These are phyloP conservation scores for Sparidentex hasta DNA, from an alignment of 2,797 vertebrate genomes.

Conservation along the genomic window DNA sequence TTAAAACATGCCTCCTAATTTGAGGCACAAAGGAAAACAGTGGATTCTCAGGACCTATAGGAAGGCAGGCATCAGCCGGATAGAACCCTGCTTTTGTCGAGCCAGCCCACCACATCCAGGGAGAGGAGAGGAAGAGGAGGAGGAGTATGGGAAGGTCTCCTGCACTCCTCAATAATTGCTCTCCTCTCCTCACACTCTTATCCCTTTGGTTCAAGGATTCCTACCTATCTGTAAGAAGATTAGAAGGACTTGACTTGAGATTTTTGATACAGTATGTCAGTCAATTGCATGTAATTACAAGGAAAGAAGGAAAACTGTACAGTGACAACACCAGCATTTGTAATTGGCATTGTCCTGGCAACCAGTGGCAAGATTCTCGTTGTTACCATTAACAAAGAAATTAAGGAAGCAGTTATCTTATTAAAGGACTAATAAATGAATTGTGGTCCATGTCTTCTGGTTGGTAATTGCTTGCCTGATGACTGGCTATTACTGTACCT, in stretches of 20 bases:
- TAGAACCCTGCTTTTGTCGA: conserved; percentile 82
- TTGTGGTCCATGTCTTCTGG: conserved; percentile 86
- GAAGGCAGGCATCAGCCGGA: conserved; percentile 83
- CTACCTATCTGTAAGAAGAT: conserved; percentile 74
- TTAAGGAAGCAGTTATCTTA: conserved; percentile 86
- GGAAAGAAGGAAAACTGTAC: conserved; percentile 77
- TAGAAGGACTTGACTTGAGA: conserved; percentile 82
- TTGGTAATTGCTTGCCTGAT: conserved; percentile 85
- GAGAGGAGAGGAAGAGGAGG: conserved; percentile 67
- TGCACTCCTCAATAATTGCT: conserved; percentile 66
- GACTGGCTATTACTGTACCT: conserved; percentile 81
- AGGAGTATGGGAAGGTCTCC: conserved; percentile 63
- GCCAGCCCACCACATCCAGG: conserved; percentile 74
- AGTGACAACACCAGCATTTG: conserved; percentile 86
- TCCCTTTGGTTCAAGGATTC: conserved; percentile 79
- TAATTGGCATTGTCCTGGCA: conserved; percentile 84
- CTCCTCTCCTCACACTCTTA: conserved; percentile 72
- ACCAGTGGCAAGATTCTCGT: conserved; percentile 81
- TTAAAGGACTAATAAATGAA: conserved; percentile 90
- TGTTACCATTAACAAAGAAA: conserved; percentile 85
- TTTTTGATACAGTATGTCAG: conserved; percentile 84
- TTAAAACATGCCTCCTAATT: conserved; percentile 66
- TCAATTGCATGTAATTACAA: conserved; percentile 85
- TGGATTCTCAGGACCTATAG: conserved; percentile 87
- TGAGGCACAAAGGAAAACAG: conserved; percentile 78